Conservation (phyloP, 2,888 invertebrate species). For the Epiblema foenella region DNA sequence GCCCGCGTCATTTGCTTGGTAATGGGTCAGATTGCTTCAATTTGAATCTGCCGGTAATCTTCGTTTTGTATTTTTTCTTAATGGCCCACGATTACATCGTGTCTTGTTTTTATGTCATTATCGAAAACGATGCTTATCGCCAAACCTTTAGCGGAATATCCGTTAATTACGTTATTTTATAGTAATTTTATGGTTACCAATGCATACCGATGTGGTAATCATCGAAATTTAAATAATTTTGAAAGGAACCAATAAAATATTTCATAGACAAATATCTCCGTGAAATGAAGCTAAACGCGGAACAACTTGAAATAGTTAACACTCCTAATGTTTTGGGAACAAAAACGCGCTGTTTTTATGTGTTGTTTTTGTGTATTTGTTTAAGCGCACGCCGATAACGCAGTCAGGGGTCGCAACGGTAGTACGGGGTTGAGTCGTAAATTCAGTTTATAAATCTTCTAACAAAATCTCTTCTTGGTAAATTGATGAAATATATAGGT, state of each 20-base stretch:
- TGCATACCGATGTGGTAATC: neutral
- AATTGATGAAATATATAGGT: neutral
- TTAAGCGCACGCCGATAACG: constrained; percentile 74
- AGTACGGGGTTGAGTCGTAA: constrained; percentile 29
- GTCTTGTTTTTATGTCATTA: constrained; percentile 43
- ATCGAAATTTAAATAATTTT: neutral
- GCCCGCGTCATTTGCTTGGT: constrained; percentile 73
- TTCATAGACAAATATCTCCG: constrained; percentile 46
- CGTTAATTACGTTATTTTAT: constrained; percentile 35
- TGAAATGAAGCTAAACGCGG: constrained; percentile 55
- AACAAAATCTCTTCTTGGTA: neutral
- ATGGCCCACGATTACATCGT: constrained; percentile 56
- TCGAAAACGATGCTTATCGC: constrained; percentile 40
- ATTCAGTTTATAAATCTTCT: neutral
- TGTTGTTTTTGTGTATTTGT: constrained; percentile 75
- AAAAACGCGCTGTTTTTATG: constrained; percentile 75
- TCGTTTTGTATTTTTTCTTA: constrained; percentile 59
- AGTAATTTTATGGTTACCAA: constrained; percentile 13
- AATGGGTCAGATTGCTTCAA: constrained; percentile 74
- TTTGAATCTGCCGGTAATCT: constrained; percentile 68
- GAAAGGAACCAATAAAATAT: constrained; percentile 37
- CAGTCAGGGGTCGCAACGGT: constrained; percentile 50
- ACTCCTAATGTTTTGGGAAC: constrained; percentile 69
- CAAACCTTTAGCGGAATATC: constrained; percentile 32
- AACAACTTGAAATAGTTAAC: constrained; percentile 69